Evolutionary conservation across 2,888 invertebrate genomes (phyloP).

Genomic region (Ormyrus pomaceus): DNA sequence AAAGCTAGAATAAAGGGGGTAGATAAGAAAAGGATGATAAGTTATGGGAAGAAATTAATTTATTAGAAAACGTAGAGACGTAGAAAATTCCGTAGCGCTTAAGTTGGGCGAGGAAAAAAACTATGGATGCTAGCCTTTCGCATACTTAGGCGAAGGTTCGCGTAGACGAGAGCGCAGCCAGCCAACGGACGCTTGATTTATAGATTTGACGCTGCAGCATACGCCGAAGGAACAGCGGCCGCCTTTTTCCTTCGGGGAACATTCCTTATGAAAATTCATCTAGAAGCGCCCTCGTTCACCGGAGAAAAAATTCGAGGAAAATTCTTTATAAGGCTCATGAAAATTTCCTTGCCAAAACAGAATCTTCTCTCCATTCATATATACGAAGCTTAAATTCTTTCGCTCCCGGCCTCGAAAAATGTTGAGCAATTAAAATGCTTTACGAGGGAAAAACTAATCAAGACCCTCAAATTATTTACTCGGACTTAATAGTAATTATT

Average conservation of each 20-base stretch:
- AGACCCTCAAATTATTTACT: no score
- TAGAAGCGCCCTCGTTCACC: conserved; percentile 4
- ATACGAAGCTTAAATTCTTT: conserved; percentile 30
- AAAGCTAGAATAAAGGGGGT: not conserved
- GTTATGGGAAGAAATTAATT: conserved; percentile 36
- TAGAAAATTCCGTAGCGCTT: conserved; percentile 29
- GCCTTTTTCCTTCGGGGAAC: not conserved
- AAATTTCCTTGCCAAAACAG: conserved; percentile 21
- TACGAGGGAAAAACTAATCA: no score
- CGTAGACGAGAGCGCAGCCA: not conserved
- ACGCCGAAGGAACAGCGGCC: not conserved
- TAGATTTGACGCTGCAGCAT: conserved; percentile 27
- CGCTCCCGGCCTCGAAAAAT: not conserved
- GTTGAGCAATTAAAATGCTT: no score
- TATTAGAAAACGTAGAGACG: conserved; percentile 29
- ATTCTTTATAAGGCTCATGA: conserved; percentile 22
- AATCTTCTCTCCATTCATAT: conserved; percentile 27
- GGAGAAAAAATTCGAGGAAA: not conserved
- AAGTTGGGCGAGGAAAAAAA: conserved; percentile 6
- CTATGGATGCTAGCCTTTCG: conserved; percentile 16
- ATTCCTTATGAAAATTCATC: conserved; percentile 51
- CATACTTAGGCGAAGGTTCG: conserved; percentile 23
- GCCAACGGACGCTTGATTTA: conserved; percentile 38
- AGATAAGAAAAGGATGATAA: not conserved
- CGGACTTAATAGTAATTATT: no score